Percentiles rank a stretch among this genome's conserved stretches.
phyloP scores from a whole-genome alignment of 2,888 invertebrate species.

The Orthosia cruda region DNA sequence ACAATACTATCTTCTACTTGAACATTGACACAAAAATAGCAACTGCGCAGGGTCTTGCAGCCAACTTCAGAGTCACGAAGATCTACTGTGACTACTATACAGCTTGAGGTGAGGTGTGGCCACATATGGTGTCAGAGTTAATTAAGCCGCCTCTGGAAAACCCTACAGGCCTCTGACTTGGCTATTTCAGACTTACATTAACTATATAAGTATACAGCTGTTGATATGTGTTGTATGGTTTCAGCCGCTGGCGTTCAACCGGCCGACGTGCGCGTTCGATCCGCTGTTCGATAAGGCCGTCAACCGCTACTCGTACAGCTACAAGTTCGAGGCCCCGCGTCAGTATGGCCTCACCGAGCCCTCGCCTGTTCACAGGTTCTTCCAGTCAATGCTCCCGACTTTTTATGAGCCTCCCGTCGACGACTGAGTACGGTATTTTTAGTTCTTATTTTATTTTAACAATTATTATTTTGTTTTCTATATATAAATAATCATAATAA shows the following conservation, averaged over 20 bases:
- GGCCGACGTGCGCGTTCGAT: conserved; percentile 55
- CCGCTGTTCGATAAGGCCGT: conserved; percentile 53
- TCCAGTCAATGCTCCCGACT: conserved; percentile 64
- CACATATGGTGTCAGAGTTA: too few relatives aligned
- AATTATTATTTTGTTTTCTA: not conserved
- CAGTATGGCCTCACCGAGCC: not conserved
- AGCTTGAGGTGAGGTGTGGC: too few relatives aligned
- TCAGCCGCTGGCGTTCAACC: conserved; percentile 44
- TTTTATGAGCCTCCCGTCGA: conserved; percentile 58
- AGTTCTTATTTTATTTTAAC: conserved; percentile 21
- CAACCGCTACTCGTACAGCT: conserved; percentile 61
- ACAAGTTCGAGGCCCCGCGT: conserved; percentile 10
- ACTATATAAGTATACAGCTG: too few relatives aligned
- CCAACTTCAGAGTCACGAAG: too few relatives aligned
- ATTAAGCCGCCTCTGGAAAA: too few relatives aligned
- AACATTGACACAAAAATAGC: too few relatives aligned
- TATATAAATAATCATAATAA: not conserved
- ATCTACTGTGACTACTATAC: too few relatives aligned
- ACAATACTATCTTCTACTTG: too few relatives aligned
- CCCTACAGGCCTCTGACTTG: too few relatives aligned
- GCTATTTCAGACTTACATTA: too few relatives aligned
- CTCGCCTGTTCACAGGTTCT: conserved; percentile 60
- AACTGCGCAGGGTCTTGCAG: too few relatives aligned
- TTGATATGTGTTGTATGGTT: not conserved
- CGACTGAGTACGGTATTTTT: conserved; percentile 53